Evolutionary conservation across 35 echinoderm and acorn worm species (phyloP), one percentile per base, ranked within the genome.

Genomic region (Apostichopus japonicus): DNA sequence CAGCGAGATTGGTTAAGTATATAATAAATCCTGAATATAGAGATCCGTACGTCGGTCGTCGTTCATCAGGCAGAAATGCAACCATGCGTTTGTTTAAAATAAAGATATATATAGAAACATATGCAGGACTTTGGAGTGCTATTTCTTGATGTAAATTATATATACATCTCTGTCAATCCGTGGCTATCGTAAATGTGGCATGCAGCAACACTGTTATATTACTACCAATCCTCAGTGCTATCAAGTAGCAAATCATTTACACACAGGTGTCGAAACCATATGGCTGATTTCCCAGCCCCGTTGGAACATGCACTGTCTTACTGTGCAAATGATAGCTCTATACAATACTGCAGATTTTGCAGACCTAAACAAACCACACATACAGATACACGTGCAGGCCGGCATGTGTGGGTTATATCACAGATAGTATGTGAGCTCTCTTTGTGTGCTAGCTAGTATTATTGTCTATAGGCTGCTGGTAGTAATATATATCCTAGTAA

Each of bases 181-280:
- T 84, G 81, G 81, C 55, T 84, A 75, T 84, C 54, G 81, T 54
- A 84, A 84, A 84, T 84, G 81, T 84, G 81, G 81, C 81, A 84
- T 84, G 81, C 81, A 84, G 81, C 81, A 84, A 84, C 81, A 84
- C 81, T 10, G 56, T 57, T 19, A 75, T 19, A 23, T 75, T 67
- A 67, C 63, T 8, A 83, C 81, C 27, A 57, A 57, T 24, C 71
- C 17, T 75, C 71, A n/a, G 79, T 53, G 44, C 81, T 58, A 21
- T 57, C 54, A 84, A 57, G 19, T n/a, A 58, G 23, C 54, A 8
- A 57, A 23, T 59, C 56, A 44, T 44, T 23, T 58, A 84, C 13
- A 84, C 56, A 84, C 81, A 84, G 81, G 81, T 84, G 81, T 84
- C 5, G 22, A 57, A 84, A 56, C 56, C 81, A 84, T 84, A 84